Conservation (phyloP, 2,113 vertebrate genomes). For the Perca schrenkii region DNA sequence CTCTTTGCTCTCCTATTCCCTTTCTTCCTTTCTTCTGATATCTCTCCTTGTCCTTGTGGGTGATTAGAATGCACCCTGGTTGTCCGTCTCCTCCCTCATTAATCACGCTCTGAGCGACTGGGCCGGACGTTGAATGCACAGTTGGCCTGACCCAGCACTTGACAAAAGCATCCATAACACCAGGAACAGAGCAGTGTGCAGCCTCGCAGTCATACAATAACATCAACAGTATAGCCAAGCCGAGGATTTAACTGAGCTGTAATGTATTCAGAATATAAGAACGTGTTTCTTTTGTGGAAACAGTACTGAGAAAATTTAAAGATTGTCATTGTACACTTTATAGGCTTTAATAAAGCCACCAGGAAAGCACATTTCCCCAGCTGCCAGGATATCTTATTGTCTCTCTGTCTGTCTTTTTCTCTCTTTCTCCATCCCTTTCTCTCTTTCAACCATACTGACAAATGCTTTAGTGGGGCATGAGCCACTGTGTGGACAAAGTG, state of each 20-base stretch:
- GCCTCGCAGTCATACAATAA: constrained; percentile 26
- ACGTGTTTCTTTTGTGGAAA: constrained; percentile 43
- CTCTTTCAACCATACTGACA: constrained; percentile 53
- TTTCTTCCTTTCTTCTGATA: constrained; percentile 17
- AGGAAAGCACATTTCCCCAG: constrained; percentile 54
- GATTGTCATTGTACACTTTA: constrained; percentile 55
- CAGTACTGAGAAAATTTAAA: constrained; percentile 44
- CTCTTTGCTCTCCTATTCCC: constrained; percentile 9
- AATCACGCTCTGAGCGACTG: constrained; percentile 71
- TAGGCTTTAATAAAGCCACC: constrained; percentile 67
- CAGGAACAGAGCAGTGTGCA: constrained; percentile 20
- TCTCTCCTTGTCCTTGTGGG: constrained; percentile 66
- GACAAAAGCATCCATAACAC: constrained; percentile 57
- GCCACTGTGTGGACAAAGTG: constrained; percentile 76
- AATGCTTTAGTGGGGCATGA: constrained; percentile 59
- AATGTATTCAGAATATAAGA: constrained; percentile 36
- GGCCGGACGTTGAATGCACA: constrained; percentile 61
- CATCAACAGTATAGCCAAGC: constrained; percentile 10
- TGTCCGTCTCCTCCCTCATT: constrained; percentile 73
- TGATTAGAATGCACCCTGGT: constrained; percentile 73
- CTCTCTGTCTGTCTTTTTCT: constrained; percentile 18
- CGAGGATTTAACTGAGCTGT: constrained; percentile 20
- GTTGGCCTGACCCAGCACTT: constrained; percentile 63
- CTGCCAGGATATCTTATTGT: constrained; percentile 50
- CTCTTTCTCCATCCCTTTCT: constrained; percentile 13